Evolutionary conservation across 2,113 vertebrate species (phyloP).

Genomic region (Leuciscus idus): DNA sequence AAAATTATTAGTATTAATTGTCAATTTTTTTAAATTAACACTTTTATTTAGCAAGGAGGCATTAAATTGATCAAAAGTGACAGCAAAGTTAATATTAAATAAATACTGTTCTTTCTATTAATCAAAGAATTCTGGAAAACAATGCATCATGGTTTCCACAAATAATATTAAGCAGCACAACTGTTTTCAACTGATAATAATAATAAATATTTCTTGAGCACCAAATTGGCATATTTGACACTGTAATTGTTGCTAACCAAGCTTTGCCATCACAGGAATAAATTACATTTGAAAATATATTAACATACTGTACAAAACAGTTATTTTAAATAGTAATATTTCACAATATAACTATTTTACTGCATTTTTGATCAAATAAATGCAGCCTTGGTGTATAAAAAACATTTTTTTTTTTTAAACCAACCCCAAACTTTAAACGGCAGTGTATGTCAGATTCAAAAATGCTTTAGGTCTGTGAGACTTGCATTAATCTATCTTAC

Average conservation of each 20-base stretch:
- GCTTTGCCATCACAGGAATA: neutral
- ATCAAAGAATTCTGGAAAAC: neutral
- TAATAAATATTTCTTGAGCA: too few relatives aligned
- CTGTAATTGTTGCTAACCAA: too few relatives aligned
- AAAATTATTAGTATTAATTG: neutral
- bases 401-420: too few relatives aligned
- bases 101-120: neutral
- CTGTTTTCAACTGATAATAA: neutral
- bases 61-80: neutral
- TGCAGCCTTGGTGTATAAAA: neutral
- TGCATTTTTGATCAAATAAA: neutral
- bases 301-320: neutral
- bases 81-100: neutral
- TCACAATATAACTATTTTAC: neutral
- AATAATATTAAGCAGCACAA: neutral
- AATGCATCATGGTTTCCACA: neutral
- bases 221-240: too few relatives aligned
- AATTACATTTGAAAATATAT: neutral
- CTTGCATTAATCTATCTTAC: too few relatives aligned
- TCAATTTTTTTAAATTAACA: neutral
- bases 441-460: too few relatives aligned
- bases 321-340: neutral
- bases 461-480: too few relatives aligned
- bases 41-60: neutral
- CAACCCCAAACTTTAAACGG: too few relatives aligned